Conservation (phyloP, 2,888 invertebrate species). For the Xestia rhomboidea region DNA sequence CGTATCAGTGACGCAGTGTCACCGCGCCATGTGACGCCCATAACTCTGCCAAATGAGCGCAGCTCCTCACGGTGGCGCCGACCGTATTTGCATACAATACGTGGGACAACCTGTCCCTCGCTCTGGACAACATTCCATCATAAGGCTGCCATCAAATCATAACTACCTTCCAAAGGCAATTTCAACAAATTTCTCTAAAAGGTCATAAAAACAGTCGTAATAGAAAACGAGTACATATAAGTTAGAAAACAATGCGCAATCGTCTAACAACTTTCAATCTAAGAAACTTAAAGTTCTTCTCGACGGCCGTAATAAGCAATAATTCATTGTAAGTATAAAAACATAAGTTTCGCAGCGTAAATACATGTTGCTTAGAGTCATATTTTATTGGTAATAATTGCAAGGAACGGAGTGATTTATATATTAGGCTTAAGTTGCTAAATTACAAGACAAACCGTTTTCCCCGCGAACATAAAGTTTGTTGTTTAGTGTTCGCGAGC, state of each 20-base stretch:
- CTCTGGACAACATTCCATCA: slow-evolving; percentile 76
- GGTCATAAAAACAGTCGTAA: slow-evolving; percentile 25
- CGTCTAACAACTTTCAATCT: slow-evolving; percentile 41
- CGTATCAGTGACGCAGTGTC: slow-evolving; percentile 83
- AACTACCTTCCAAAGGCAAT: slow-evolving; percentile 12
- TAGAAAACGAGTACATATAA: not conserved
- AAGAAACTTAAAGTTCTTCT: slow-evolving; percentile 51
- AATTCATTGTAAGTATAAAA: slow-evolving; percentile 37
- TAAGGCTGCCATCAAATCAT: slow-evolving; percentile 44
- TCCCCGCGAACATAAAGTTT: slow-evolving; percentile 71
- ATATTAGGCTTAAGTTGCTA: slow-evolving; percentile 67
- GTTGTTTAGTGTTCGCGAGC: slow-evolving; percentile 72
- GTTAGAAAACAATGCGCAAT: slow-evolving; percentile 50
- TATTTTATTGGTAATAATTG: slow-evolving; percentile 58
- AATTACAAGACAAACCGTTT: slow-evolving; percentile 70
- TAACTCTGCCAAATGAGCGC: slow-evolving; percentile 85
- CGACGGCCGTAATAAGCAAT: slow-evolving; percentile 51
- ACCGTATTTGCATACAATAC: slow-evolving; percentile 87
- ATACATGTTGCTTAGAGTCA: slow-evolving; percentile 65
- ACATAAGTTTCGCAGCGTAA: slow-evolving; percentile 53
- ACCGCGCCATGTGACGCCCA: slow-evolving; percentile 74
- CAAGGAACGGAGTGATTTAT: slow-evolving; percentile 65
- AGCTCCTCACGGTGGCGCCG: slow-evolving; percentile 77
- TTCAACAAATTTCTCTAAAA: slow-evolving; percentile 44
- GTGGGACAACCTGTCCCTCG: slow-evolving; percentile 70